Evolutionary conservation across 2,888 invertebrate genomes (phyloP).

Genomic region (Idaea dimidiata): DNA sequence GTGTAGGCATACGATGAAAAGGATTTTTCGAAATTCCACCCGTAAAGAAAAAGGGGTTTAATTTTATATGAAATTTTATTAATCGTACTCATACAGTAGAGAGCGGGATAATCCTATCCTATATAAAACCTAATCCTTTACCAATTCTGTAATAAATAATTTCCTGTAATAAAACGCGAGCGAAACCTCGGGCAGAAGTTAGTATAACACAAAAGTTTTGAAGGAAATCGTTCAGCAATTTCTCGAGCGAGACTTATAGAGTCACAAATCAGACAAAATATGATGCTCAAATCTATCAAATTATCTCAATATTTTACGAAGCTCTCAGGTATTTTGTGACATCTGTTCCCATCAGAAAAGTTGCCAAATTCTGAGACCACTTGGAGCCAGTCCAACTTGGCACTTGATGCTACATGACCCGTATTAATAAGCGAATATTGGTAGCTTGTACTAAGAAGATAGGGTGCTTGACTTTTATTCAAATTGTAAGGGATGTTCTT

Average conservation of each 20-base stretch:
- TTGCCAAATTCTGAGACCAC: conserved; percentile 71
- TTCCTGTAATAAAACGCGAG: too few species aligned
- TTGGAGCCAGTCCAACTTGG: conserved; percentile 73
- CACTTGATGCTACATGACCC: conserved; percentile 57
- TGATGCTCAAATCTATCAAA: neutral
- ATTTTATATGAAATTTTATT: too few species aligned
- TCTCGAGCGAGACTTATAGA: too few species aligned
- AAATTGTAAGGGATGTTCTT: neutral
- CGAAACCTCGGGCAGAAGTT: too few species aligned
- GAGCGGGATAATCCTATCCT: too few species aligned
- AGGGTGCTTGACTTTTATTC: conserved; percentile 16
- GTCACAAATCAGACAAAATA: neutral
- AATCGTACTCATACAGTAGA: too few species aligned
- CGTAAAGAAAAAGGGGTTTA: too few species aligned
- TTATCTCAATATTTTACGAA: conserved; percentile 8
- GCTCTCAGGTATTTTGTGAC: conserved; percentile 35
- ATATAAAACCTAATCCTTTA: too few species aligned
- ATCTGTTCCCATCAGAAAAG: conserved; percentile 62
- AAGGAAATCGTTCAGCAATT: neutral
- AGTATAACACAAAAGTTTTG: neutral
- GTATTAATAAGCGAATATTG: conserved; percentile 59
- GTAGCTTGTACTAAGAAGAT: conserved; percentile 3
- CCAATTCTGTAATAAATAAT: too few species aligned
- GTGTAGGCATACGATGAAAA: too few species aligned
- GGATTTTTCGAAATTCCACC: too few species aligned